Evolutionary conservation across 2,113 vertebrate genomes (phyloP).

Genomic region (cat (Felis catus)): F.catus_Fca126_mat1.0 CM031420.1:5998001-5998500

Average conservation of each 20-base stretch:
- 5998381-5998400: neutral
- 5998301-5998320: fast-evolving
- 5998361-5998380: neutral
- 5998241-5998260: neutral
- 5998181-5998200: neutral
- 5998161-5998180: neutral
- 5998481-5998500: neutral
- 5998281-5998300: neutral
- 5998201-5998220: neutral
- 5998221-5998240: neutral
- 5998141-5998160: neutral
- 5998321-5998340: neutral
- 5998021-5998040: neutral
- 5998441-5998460: neutral
- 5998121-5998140: neutral
- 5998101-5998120: neutral
- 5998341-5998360: neutral
- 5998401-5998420: neutral
- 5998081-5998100: neutral
- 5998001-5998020: neutral
- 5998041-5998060: fast-evolving
- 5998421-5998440: fast-evolving
- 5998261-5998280: neutral
- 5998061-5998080: fast-evolving
- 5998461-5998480: fast-evolving